These are phyloP conservation scores for Epinotia ramella DNA, from an alignment of 2,888 invertebrate species.

Conservation along the genomic window DNA sequence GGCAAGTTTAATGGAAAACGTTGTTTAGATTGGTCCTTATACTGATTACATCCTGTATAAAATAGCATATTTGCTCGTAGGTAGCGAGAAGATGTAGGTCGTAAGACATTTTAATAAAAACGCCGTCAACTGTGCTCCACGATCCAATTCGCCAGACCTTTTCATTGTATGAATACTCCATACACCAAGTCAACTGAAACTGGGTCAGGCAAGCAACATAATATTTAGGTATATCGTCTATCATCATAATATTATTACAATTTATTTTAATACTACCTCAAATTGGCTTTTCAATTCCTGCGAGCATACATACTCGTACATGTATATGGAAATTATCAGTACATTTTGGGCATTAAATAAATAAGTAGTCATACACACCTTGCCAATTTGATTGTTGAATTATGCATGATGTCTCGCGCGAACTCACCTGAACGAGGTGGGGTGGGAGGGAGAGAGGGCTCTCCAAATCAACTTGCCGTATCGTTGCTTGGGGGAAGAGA, in stretches of 20 bases:
- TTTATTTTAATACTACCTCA: constrained; percentile 44
- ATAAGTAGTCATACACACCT: constrained; percentile 79
- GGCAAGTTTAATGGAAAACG: not conserved
- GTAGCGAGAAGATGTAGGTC: constrained; percentile 8
- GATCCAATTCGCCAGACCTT: constrained; percentile 35
- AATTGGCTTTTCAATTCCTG: constrained; percentile 50
- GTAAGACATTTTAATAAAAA: constrained; percentile 31
- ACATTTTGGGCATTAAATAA: constrained; percentile 76
- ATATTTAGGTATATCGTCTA: constrained; percentile 15
- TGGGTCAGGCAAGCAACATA: constrained; percentile 34
- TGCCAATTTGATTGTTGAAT: constrained; percentile 83
- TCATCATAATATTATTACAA: constrained; percentile 28
- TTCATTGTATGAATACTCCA: constrained; percentile 33
- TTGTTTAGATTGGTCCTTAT: not conserved
- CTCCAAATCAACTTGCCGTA: constrained; percentile 65
- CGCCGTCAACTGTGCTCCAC: constrained; percentile 32
- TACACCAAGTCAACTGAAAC: constrained; percentile 32
- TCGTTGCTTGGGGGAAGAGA: constrained; percentile 64
- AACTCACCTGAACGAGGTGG: constrained; percentile 66
- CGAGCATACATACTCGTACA: constrained; percentile 48
- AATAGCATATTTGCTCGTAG: not conserved
- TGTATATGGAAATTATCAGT: constrained; percentile 71
- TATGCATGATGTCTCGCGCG: constrained; percentile 80
- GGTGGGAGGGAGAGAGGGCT: constrained; percentile 61
- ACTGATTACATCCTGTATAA: not conserved